Conservation (phyloP, 2,888 invertebrate species). For the Rhingia rostrata region DNA sequence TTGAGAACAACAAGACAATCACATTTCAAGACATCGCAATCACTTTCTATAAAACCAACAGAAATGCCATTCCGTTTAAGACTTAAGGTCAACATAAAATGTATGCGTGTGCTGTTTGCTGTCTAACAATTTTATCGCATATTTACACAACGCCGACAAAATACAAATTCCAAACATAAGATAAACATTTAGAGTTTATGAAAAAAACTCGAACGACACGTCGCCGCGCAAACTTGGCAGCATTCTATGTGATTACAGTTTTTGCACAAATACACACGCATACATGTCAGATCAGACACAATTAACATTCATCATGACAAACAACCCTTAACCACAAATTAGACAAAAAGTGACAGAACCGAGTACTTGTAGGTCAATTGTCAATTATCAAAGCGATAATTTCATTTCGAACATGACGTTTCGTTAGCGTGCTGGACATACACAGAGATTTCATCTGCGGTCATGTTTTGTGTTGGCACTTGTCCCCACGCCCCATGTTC, state of each 20-base stretch:
- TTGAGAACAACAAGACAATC: not conserved
- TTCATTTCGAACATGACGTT: slow-evolving; percentile 45
- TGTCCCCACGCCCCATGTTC: not conserved
- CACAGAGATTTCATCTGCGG: slow-evolving; percentile 53
- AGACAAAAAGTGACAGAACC: slow-evolving; percentile 62
- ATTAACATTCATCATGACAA: slow-evolving; percentile 52
- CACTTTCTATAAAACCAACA: not conserved
- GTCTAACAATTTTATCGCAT: slow-evolving; percentile 26
- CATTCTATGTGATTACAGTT: slow-evolving; percentile 31
- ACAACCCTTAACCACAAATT: slow-evolving; percentile 61
- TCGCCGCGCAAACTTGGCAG: slow-evolving; percentile 26
- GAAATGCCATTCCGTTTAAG: not conserved
- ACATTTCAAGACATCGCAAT: not conserved
- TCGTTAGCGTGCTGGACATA: not conserved
- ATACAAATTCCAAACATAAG: slow-evolving; percentile 15
- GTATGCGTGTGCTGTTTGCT: not conserved
- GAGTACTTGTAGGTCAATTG: slow-evolving; percentile 64
- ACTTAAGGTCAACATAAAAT: slow-evolving; percentile 19
- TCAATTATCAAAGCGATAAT: slow-evolving; percentile 68
- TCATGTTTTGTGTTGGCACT: slow-evolving; percentile 40
- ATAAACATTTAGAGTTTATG: slow-evolving; percentile 25
- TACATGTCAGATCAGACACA: not conserved
- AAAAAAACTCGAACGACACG: slow-evolving; percentile 14
- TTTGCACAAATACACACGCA: slow-evolving; percentile 7
- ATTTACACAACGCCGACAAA: slow-evolving; percentile 21